Percentiles rank a stretch among this genome's conserved stretches.
phyloP scores from a whole-genome alignment of 2,113 vertebrate species.

The Agapornis roseicollis region DNA sequence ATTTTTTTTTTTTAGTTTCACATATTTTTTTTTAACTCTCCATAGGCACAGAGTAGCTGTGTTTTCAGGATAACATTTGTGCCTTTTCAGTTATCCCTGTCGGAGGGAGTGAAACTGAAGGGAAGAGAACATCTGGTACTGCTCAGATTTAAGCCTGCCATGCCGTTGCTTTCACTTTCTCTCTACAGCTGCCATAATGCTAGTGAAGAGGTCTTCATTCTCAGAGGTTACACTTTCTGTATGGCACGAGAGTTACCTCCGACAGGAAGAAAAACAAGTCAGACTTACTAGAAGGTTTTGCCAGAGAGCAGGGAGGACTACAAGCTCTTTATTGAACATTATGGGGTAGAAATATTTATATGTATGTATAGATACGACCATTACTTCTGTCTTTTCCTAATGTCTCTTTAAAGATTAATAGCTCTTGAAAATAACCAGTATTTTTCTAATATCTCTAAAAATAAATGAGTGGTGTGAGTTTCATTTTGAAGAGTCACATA shows the following conservation, averaged over 20 bases:
- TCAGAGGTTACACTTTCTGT: conserved; percentile 28
- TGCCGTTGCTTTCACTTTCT: conserved; percentile 60
- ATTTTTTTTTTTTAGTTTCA: neutral
- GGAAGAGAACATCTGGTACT: conserved; percentile 10
- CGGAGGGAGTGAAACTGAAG: conserved; percentile 33
- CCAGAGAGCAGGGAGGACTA: neutral
- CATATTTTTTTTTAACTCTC: neutral
- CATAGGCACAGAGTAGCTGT: neutral
- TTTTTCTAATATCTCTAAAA: neutral
- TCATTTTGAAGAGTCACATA: neutral
- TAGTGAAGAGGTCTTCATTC: neutral
- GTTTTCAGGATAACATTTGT: neutral
- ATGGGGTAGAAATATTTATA: neutral
- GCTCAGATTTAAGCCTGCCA: neutral
- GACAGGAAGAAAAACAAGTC: neutral
- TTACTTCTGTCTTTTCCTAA: neutral
- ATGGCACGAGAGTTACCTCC: neutral
- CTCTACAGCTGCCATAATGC: conserved; percentile 24
- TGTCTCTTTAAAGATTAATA: neutral
- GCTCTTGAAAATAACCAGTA: neutral
- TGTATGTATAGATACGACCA: neutral
- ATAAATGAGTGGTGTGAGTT: neutral
- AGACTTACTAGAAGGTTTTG: neutral
- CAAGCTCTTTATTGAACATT: neutral
- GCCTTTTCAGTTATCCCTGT: conserved; percentile 16